Evolutionary conservation across 2,113 vertebrate species (phyloP).

Genomic region (Lampris incognitus): DNA sequence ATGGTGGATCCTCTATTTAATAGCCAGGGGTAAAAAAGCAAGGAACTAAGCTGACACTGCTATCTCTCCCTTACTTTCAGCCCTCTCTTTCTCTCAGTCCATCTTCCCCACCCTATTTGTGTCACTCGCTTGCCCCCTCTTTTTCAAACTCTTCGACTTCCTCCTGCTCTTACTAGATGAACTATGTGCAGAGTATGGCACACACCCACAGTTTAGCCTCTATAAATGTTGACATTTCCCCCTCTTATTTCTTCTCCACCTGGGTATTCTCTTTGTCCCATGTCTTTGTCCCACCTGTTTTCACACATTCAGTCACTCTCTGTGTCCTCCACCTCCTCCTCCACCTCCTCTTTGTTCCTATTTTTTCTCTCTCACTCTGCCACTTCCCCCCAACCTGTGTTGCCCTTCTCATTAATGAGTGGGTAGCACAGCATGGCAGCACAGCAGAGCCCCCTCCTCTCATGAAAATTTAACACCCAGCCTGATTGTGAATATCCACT

Average conservation of each 20-base stretch:
- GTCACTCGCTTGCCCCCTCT: no score
- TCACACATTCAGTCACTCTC: background rate
- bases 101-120: background rate
- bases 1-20: constrained; percentile 16
- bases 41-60: background rate
- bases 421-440: background rate
- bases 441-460: background rate
- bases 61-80: constrained; percentile 8
- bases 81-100: constrained; percentile 1
- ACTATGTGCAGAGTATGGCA: no score
- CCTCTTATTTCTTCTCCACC: background rate
- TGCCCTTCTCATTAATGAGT: background rate
- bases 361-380: background rate
- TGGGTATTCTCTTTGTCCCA: background rate
- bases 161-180: no score
- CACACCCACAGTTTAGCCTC: no score
- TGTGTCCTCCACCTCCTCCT: constrained; percentile 1
- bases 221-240: background rate
- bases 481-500: background rate
- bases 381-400: background rate
- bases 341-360: background rate
- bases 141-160: no score
- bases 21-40: background rate
- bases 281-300: background rate
- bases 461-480: constrained; percentile 1